Evolutionary conservation across 2,888 invertebrate genomes (phyloP), one percentile per base, ranked within the genome.

Genomic region (Tuta absoluta): DNA sequence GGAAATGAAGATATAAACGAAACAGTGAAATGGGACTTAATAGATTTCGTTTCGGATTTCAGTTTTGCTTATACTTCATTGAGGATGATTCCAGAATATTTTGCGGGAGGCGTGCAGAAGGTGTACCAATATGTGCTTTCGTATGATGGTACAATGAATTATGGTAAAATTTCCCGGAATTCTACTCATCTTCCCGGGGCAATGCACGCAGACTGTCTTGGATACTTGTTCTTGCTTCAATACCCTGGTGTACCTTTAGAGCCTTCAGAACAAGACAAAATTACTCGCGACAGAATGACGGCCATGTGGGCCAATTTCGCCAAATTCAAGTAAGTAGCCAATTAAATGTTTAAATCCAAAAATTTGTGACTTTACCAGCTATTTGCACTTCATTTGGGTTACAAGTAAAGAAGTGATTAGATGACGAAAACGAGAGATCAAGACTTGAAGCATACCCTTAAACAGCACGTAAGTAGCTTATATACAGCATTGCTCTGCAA

Each of bases 21-120:
- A 21, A 14, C 41, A 10, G 53, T 28, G 0, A 60, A 19, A 53
- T 41, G 12, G 21, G 64, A 24, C 0, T 4, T 64, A 14, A 19
- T 24, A 2, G 41, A 64, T 41, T 53, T 64, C 21, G 17, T 7
- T 41, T 64, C 64, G n/a, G 64, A 64, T 53, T 28, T 64, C 10
- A 8, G 10, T n/a, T 37, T 41, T 45, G 51, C 19, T 3, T 49
- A 19, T 21, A 10, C 51, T 51, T 19, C 51, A 23, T 21, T 21
- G 19, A 51, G 51, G 23, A 12, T 51, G 51, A 51, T 51, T 51
- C 51, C 51, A 23, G 23, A 11, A 21, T 21, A 21, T 21, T 51
- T 51, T 3, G 51, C 23, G 21, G 51, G 23, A 21, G 51, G 51
- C 0, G 23, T 51, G 8, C 1, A 51, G 2, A 51, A 51, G 11